A percentile compares a stretch with the other conserved stretches of the same genome.
phyloP scores from a whole-genome alignment of 2,888 invertebrate genomes.

The Erpobdella octoculata region DNA sequence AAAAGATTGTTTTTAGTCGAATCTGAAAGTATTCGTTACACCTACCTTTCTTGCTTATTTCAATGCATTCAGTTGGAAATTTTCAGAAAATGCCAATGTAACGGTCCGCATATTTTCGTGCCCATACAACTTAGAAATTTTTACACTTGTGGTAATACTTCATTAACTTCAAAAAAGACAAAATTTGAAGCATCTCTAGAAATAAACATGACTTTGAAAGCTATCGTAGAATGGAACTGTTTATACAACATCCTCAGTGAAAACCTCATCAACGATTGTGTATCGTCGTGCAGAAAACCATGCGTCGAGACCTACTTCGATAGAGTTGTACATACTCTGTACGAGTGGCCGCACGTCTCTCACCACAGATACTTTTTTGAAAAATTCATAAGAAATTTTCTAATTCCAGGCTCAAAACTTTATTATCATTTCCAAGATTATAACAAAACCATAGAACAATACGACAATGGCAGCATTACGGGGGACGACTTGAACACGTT shows the following conservation, averaged over 20 bases:
- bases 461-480: not conserved
- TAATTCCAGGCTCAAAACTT: not conserved
- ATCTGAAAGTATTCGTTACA: not conserved
- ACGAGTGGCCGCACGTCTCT: conserved; percentile 15
- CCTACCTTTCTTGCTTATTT: not conserved
- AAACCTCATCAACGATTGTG: too few species aligned
- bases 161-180: not conserved
- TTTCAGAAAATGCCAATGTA: not conserved
- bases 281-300: not conserved
- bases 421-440: not conserved
- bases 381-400: not conserved
- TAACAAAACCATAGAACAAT: not conserved
- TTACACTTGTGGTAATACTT: not conserved
- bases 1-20: not conserved
- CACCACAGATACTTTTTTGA: conserved; percentile 1
- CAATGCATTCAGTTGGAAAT: not conserved
- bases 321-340: not conserved
- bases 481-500: not conserved
- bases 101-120: not conserved
- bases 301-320: conserved; percentile 11
- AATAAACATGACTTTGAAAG: not conserved
- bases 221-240: not conserved
- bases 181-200: not conserved
- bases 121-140: not conserved
- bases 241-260: not conserved